phyloP scores from a whole-genome alignment of 2,797 vertebrate species.

The Eulemur mongoz region DNA sequence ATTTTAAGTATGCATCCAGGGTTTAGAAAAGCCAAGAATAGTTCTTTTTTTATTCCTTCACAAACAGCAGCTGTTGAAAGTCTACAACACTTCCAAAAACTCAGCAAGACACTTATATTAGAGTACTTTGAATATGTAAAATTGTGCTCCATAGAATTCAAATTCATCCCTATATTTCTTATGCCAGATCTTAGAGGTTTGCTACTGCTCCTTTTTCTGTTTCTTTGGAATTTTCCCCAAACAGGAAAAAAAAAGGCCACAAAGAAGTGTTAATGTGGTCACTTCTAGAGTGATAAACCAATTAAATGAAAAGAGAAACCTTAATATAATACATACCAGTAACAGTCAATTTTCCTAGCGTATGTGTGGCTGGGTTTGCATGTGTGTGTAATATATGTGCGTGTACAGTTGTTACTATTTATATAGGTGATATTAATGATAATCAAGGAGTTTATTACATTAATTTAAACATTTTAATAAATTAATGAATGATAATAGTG shows the following conservation, averaged over 20 bases:
- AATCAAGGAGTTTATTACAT: not conserved
- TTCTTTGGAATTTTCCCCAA: not conserved
- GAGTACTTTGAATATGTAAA: not conserved
- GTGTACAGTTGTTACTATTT: not conserved
- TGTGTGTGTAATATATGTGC: not conserved
- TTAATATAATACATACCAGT: not conserved
- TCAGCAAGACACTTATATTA: not conserved
- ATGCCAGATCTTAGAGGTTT: not conserved
- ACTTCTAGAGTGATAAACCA: not conserved
- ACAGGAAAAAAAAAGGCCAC: not conserved
- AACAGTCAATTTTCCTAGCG: not conserved
- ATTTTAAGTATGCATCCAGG: not conserved
- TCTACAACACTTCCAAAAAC: not conserved
- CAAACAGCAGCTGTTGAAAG: not conserved
- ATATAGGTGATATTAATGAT: not conserved
- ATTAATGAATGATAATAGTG: not conserved
- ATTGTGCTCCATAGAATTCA: not conserved
- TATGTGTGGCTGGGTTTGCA: not conserved
- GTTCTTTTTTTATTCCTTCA: not conserved
- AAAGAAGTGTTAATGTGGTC: not conserved
- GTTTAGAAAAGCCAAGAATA: constrained; percentile 13
- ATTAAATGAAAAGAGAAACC: not conserved
- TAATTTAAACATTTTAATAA: not conserved
- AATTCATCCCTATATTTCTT: not conserved
- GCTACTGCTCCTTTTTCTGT: not conserved